These are phyloP conservation scores for Apogon hyalosoma DNA, from an alignment of 2,797 vertebrate genomes.

Conservation along the genomic window DNA sequence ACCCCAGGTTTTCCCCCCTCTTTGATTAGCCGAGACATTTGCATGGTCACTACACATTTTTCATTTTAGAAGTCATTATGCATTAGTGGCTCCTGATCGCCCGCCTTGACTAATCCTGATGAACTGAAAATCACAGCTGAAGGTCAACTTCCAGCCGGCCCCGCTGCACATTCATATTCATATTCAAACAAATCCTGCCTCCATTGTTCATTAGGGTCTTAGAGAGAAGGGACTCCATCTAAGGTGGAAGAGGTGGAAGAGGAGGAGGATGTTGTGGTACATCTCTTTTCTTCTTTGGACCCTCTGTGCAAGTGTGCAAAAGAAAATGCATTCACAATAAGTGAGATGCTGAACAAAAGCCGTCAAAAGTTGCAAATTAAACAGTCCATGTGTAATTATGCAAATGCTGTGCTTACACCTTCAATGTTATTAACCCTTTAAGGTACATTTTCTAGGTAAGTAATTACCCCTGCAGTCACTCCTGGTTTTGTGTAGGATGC, in stretches of 20 bases:
- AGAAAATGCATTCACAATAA: conserved; percentile 68
- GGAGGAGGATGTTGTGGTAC: conserved; percentile 71
- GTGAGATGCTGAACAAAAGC: conserved; percentile 80
- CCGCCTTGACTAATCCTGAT: conserved; percentile 99
- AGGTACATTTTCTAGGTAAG: conserved; percentile 82
- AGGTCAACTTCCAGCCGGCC: conserved; percentile 99
- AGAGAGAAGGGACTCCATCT: conserved; percentile 79
- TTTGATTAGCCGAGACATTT: conserved; percentile 99
- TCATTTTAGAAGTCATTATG: conserved; percentile 99
- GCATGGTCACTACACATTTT: conserved; percentile 99
- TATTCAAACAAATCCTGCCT: conserved; percentile 99
- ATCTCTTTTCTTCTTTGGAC: conserved; percentile 72
- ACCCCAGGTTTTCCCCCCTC: conserved; percentile 92
- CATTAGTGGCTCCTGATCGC: conserved; percentile 99
- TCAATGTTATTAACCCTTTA: conserved; percentile 87
- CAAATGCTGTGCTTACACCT: conserved; percentile 85
- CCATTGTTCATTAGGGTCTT: conserved; percentile 96
- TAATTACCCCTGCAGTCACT: conserved; percentile 85
- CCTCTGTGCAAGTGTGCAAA: conserved; percentile 48
- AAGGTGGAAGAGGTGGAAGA: conserved; percentile 69
- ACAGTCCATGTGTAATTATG: conserved; percentile 85
- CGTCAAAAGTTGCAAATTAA: conserved; percentile 86
- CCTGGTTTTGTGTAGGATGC: conserved; percentile 77
- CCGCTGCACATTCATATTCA: conserved; percentile 98
- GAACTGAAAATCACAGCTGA: conserved; percentile 99